These are phyloP conservation scores for Chaetodon trifascialis DNA, from an alignment of 2,113 vertebrate species.

Conservation along the genomic window DNA sequence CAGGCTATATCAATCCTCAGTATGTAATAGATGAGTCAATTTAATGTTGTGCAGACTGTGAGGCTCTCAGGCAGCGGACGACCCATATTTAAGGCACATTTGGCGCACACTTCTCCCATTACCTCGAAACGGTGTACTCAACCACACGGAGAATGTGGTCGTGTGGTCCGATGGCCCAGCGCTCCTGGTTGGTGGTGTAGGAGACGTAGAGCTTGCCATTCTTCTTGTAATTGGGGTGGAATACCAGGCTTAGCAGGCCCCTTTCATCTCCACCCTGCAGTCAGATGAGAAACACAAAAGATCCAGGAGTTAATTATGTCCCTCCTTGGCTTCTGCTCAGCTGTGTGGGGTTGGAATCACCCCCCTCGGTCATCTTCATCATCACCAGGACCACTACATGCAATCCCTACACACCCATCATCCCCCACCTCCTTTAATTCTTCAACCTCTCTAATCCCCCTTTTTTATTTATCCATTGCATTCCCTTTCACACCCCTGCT, in stretches of 20 bases:
- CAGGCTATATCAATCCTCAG: background rate
- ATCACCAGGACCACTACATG: constrained; percentile 64
- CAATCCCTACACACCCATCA: constrained; percentile 49
- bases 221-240: constrained; percentile 99
- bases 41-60: constrained; percentile 13
- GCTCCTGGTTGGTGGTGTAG: constrained; percentile 99
- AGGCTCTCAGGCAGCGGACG: constrained; percentile 24
- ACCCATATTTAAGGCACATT: constrained; percentile 33
- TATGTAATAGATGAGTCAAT: constrained; percentile 7
- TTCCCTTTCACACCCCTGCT: constrained; percentile 67
- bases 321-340: constrained; percentile 87
- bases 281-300: constrained; percentile 98
- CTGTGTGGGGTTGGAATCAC: constrained; percentile 82
- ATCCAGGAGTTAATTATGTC: constrained; percentile 98
- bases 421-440: constrained; percentile 78
- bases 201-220: constrained; percentile 99
- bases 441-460: constrained; percentile 81
- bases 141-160: constrained; percentile 99
- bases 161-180: constrained; percentile 98
- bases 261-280: constrained; percentile 99
- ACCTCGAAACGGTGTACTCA: constrained; percentile 98
- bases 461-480: constrained; percentile 71
- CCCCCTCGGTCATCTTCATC: constrained; percentile 74
- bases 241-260: constrained; percentile 99
- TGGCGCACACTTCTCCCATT: constrained; percentile 63